phyloP scores from a whole-genome alignment of 2,888 invertebrate species.

The Trachelus stipa region DNA sequence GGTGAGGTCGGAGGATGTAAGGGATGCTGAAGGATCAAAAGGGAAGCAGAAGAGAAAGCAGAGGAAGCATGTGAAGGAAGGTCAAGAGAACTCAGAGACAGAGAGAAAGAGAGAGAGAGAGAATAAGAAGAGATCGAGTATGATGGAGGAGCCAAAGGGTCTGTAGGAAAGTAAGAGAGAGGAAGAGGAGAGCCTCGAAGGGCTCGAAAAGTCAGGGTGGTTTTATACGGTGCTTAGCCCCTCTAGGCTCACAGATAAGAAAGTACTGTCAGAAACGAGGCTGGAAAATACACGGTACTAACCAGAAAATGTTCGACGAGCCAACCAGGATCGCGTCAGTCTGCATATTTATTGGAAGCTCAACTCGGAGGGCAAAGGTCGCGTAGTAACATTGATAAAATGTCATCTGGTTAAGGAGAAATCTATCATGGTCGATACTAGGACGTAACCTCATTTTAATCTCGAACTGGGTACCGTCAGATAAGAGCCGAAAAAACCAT shows the following conservation, averaged over 20 bases:
- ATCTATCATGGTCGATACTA: background rate
- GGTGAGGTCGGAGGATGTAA: background rate
- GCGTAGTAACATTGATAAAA: background rate
- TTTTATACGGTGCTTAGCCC: constrained; percentile 23
- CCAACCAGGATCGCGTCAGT: background rate
- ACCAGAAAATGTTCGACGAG: constrained; percentile 1
- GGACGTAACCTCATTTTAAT: background rate
- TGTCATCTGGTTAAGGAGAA: background rate
- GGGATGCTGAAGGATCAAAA: background rate
- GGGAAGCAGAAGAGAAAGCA: background rate
- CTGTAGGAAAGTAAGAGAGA: background rate
- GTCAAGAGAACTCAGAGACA: background rate
- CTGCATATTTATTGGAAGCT: background rate
- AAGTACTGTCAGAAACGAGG: constrained; percentile 5
- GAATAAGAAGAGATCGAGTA: background rate
- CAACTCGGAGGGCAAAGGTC: background rate
- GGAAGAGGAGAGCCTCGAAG: background rate
- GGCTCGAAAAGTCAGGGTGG: constrained; percentile 12
- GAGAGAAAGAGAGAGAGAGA: background rate
- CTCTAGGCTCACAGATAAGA: constrained; percentile 20
- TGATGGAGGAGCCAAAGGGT: background rate
- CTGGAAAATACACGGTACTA: background rate
- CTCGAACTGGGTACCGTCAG: background rate
- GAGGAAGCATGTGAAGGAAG: background rate
- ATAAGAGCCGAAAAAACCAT: background rate